Conservation (phyloP, 2,113 vertebrate genomes). For the Nymphicus hollandicus region DNA sequence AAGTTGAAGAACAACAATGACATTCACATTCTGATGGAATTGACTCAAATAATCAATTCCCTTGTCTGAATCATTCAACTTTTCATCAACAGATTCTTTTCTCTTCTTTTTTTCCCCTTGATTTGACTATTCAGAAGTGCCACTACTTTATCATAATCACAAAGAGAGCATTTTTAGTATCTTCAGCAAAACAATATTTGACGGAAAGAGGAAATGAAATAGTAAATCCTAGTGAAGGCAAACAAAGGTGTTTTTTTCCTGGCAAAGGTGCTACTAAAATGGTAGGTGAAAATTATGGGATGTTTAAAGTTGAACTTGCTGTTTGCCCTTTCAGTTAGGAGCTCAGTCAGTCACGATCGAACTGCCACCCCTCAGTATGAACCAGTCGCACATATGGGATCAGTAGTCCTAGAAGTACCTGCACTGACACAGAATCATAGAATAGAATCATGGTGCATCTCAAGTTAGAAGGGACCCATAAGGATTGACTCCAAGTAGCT, state of each 20-base stretch:
- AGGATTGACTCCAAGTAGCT: background rate
- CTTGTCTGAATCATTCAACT: constrained; percentile 38
- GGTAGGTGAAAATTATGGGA: background rate
- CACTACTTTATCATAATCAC: constrained; percentile 21
- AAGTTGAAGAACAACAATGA: constrained; percentile 24
- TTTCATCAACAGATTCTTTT: constrained; percentile 42
- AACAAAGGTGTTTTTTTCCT: background rate
- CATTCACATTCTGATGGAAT: constrained; percentile 49
- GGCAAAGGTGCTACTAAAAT: background rate
- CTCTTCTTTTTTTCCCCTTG: background rate
- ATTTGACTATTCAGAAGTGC: constrained; percentile 57
- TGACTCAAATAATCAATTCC: constrained; percentile 51
- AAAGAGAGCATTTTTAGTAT: constrained; percentile 31
- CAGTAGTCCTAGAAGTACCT: background rate
- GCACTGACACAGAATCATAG: background rate
- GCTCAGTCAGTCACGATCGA: background rate
- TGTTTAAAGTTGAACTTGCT: background rate
- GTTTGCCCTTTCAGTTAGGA: background rate
- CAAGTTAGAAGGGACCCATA: background rate
- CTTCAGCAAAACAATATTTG: background rate
- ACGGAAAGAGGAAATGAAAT: constrained; percentile 11
- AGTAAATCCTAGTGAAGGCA: background rate
- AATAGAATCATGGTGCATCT: background rate
- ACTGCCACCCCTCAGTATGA: background rate
- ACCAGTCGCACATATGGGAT: background rate